phyloP scores from a whole-genome alignment of 2,888 invertebrate genomes.

The Acleris cristana region DNA sequence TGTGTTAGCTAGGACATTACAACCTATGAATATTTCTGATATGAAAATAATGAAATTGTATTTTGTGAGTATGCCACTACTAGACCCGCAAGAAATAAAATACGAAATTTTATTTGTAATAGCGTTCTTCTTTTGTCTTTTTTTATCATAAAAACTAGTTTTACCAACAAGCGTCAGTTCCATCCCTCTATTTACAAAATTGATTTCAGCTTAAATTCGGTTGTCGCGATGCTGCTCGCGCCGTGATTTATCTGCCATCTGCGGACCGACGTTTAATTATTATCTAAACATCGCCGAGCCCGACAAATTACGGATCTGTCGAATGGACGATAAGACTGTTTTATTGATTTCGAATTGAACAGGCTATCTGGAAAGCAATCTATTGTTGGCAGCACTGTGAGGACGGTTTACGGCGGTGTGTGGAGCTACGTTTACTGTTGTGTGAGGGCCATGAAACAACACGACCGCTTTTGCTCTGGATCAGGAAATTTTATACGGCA shows the following conservation, averaged over 20 bases:
- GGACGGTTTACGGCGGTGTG: too few species aligned
- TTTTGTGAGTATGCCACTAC: too few species aligned
- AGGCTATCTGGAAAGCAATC: slow-evolving; percentile 1
- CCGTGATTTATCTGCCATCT: slow-evolving; percentile 19
- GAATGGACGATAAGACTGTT: slow-evolving; percentile 16
- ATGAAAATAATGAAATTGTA: too few species aligned
- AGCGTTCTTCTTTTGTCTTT: too few species aligned
- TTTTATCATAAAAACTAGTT: too few species aligned
- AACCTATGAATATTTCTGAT: too few species aligned
- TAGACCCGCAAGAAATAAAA: too few species aligned
- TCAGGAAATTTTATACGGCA: too few species aligned
- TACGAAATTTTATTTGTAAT: too few species aligned
- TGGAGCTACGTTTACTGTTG: background rate
- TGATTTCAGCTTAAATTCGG: background rate
- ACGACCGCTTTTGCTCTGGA: too few species aligned
- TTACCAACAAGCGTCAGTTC: too few species aligned
- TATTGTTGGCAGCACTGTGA: slow-evolving; percentile 3
- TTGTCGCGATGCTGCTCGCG: background rate
- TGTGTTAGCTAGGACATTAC: too few species aligned
- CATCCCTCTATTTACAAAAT: background rate
- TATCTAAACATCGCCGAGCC: slow-evolving; percentile 14
- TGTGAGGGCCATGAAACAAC: background rate
- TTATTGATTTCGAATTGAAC: slow-evolving; percentile 25
- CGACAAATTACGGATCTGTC: slow-evolving; percentile 33
- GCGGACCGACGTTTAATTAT: slow-evolving; percentile 16